phyloP scores from a whole-genome alignment of 1,140 invertebrate genomes.

The Chrysomallon squamiferum region DNA sequence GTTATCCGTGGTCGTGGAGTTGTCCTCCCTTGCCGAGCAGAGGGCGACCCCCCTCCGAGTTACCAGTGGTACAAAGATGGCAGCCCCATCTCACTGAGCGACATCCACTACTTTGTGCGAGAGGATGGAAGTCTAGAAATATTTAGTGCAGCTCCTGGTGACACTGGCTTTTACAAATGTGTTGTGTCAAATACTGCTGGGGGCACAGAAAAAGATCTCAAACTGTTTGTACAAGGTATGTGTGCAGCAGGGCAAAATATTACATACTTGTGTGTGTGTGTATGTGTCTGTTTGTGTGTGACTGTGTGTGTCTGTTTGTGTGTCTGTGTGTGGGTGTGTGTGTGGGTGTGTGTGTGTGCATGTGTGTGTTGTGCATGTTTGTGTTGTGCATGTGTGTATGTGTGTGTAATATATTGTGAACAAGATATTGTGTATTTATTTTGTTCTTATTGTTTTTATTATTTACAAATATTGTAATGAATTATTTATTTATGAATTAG shows the following conservation, averaged over 20 bases:
- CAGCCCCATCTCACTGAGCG: conserved; percentile 55
- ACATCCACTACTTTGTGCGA: conserved; percentile 55
- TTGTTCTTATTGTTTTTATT: no score
- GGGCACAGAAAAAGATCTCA: conserved; percentile 57
- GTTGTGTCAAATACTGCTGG: conserved; percentile 65
- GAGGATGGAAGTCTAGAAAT: conserved; percentile 64
- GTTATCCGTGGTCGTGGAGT: conserved; percentile 53
- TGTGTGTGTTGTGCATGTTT: no score
- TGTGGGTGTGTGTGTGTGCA: no score
- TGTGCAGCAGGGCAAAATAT: background rate
- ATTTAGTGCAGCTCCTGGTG: conserved; percentile 51
- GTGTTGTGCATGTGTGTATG: no score
- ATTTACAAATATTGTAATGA: no score
- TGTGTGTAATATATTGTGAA: no score
- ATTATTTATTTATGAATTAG: no score
- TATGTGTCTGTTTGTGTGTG: no score
- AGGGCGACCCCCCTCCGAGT: conserved; percentile 57
- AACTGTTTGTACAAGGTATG: conserved; percentile 58
- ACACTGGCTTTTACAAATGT: conserved; percentile 66
- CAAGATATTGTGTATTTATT: no score
- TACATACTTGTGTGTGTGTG: no score
- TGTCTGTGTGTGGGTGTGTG: no score
- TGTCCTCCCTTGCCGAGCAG: conserved; percentile 60
- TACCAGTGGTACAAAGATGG: conserved; percentile 60
- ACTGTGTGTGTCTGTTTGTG: no score